phyloP scores from a whole-genome alignment of 2,888 invertebrate genomes.

The Rugalucina vietnamica region DNA sequence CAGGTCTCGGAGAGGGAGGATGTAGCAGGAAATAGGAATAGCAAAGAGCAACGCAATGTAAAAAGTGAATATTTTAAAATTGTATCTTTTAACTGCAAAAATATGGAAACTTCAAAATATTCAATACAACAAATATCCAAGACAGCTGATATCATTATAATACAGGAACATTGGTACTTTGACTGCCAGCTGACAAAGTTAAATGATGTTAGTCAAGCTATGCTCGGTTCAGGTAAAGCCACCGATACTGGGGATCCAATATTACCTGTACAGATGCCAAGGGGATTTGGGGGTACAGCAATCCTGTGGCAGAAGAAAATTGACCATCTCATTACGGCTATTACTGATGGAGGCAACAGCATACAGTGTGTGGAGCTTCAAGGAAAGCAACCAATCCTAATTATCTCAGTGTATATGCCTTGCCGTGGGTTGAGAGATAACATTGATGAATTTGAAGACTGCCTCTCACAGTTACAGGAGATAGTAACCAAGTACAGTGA shows the following conservation, averaged over 20 bases:
- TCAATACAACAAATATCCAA: slow-evolving; percentile 4
- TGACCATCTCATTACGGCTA: slow-evolving; percentile 12
- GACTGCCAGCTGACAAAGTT: not conserved
- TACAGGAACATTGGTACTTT: slow-evolving; percentile 28
- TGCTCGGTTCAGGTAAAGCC: slow-evolving; percentile 3
- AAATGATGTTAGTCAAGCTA: not conserved
- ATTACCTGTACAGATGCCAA: slow-evolving; percentile 14
- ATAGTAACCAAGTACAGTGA: slow-evolving; percentile 11
- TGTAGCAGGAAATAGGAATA: not conserved
- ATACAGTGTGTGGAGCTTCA: slow-evolving; percentile 26
- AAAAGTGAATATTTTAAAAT: not conserved
- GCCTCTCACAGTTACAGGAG: slow-evolving; percentile 14
- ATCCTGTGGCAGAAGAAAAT: slow-evolving; percentile 26
- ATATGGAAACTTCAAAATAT: slow-evolving; percentile 8
- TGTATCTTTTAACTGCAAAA: slow-evolving; percentile 21
- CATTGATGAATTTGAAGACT: not conserved
- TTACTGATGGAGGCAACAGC: slow-evolving; percentile 1
- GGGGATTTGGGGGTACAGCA: slow-evolving; percentile 25
- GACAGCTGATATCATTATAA: slow-evolving; percentile 7
- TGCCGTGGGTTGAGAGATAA: slow-evolving; percentile 3
- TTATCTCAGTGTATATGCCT: slow-evolving; percentile 24
- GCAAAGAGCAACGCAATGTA: too few species aligned
- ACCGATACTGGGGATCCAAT: slow-evolving; percentile 19
- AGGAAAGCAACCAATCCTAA: not conserved
- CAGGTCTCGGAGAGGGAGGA: not conserved